Evolutionary conservation across 2,113 vertebrate species (phyloP).

Genomic region (Myrmecophaga tridactyla): DNA sequence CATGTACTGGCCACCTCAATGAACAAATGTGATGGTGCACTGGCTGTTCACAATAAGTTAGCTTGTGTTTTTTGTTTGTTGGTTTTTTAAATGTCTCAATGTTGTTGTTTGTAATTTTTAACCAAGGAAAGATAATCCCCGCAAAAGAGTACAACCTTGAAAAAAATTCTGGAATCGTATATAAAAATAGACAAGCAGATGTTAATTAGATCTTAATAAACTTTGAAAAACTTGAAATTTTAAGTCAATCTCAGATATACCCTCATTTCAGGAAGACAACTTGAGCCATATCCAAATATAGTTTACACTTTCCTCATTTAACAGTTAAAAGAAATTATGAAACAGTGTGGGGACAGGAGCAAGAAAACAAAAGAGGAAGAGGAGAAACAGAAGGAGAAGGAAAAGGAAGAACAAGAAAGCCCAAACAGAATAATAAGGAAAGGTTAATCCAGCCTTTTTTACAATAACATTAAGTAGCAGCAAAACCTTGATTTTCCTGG

Average conservation of each 20-base stretch:
- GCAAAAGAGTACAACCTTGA: not conserved
- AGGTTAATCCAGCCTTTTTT: not conserved
- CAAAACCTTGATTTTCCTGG: slow-evolving; percentile 32
- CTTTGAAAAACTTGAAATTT: slow-evolving; percentile 19
- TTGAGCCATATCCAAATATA: slow-evolving; percentile 5
- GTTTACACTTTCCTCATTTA: slow-evolving; percentile 12
- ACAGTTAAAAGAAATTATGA: slow-evolving; percentile 8
- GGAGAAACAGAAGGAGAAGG: not conserved
- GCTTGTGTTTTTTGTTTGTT: too few relatives aligned
- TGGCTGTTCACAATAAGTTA: not conserved
- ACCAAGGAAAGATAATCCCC: not conserved
- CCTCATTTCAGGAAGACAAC: slow-evolving; percentile 35
- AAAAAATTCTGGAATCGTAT: not conserved
- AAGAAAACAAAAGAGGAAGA: slow-evolving; percentile 6
- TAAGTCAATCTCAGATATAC: not conserved
- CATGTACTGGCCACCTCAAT: not conserved
- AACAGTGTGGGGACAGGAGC: not conserved
- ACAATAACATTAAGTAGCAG: not conserved
- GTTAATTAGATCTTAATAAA: slow-evolving; percentile 5
- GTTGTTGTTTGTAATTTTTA: slow-evolving; percentile 5
- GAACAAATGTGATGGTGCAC: not conserved
- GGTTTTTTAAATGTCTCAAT: not conserved
- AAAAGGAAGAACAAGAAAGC: not conserved
- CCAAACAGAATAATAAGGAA: not conserved
- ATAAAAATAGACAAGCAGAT: not conserved